Evolutionary conservation across 2,113 vertebrate genomes (phyloP), one percentile per base, ranked within the genome.

Genomic region (Chloroceryle aenea): DNA sequence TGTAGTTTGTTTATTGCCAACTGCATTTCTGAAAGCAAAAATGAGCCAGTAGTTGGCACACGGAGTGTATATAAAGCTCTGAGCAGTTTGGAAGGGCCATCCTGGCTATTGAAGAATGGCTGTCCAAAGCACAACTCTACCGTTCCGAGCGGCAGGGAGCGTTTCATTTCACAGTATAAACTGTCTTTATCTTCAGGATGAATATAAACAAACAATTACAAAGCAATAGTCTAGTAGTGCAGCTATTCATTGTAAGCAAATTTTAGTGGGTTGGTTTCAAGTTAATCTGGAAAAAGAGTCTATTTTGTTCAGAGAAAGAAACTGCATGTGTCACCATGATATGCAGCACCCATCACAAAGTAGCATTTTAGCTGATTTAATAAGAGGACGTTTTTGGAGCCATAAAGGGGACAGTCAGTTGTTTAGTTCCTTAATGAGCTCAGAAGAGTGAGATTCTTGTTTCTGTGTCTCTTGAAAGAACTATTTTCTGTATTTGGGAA

Each of bases 301-400:
- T 85, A 42, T 87, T 94, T 88, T 93, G 64, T 94, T 95, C 85
- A 47, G 59, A 90, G 59, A 81, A 86, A 40, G 27, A 74, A 80
- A 9, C n/a, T n/a, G 59, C n/a, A 9, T 64, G 42, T 84, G 71
- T 88, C 93, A 56, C 72, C 53, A 69, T 79, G 87, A 68, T 40
- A 29, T 81, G 87, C 77, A 73, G 53, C 58, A 72, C 25, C 68
- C 52, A 62, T 48, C 56, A 32, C 87, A 77, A 50, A 50, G 71
- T 10, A 82, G 63, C 52, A 47, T 75, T 90, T 42, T 42, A 78
- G n/a, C 19, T 85, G 64, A 71, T 91, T 87, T 90, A 90, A 72
- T 18, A 42, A 45, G 19, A 85, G 72, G 34, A 89, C 38, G 23
- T 79, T 89, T 96, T 89, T 81, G 68, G 69, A 93, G 71, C 40